Conservation (phyloP, 2,888 invertebrate genomes). For the Machimus rusticus region DNA sequence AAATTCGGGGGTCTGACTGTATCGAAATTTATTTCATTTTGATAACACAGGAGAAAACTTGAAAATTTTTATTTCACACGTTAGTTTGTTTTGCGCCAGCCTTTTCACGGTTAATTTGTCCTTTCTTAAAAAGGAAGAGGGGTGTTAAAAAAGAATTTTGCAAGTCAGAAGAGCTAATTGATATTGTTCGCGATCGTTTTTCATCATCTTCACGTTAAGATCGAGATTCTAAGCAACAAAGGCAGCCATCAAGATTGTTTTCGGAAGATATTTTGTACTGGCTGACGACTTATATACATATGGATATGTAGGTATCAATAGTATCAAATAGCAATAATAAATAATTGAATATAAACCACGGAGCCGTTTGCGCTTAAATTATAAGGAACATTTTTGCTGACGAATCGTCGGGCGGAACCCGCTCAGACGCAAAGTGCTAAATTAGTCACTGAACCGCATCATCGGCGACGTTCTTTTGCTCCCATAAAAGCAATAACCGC, state of each 20-base stretch:
- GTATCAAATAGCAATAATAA: neutral
- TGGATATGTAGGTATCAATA: too few species aligned
- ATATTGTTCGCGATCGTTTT: neutral
- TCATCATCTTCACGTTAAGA: neutral
- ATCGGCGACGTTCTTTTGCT: conserved; percentile 1
- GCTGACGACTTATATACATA: neutral
- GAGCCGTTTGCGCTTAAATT: neutral
- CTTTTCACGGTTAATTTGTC: neutral
- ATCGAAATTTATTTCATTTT: neutral
- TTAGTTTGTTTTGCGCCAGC: neutral
- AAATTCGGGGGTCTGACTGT: neutral
- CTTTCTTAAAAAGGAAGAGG: neutral
- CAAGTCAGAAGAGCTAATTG: neutral
- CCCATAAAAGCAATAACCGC: neutral
- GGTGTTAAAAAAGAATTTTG: neutral
- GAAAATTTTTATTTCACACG: conserved; percentile 7
- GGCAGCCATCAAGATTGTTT: neutral
- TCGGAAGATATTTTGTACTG: neutral
- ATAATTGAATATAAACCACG: neutral
- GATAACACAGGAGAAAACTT: neutral
- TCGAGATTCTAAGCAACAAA: neutral
- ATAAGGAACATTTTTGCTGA: neutral
- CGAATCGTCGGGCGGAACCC: neutral
- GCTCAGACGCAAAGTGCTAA: neutral
- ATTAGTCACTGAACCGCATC: conserved; percentile 8